phyloP scores from a whole-genome alignment of 2,113 vertebrate species.

The Athene cunicularia region DNA sequence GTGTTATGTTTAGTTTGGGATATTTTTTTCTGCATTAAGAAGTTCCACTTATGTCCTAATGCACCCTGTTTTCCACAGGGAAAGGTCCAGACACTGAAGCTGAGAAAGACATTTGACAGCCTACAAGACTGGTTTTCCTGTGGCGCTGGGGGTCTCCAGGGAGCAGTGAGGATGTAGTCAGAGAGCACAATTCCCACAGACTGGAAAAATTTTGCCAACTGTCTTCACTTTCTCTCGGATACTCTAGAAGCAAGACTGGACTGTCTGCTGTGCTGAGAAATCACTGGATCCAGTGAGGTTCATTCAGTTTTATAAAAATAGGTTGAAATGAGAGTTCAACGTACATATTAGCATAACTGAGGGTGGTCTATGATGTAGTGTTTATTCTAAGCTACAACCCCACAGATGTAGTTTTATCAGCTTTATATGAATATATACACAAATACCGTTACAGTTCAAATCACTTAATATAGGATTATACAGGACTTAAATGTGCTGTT shows the following conservation, averaged over 20 bases:
- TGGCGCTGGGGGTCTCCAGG: background rate
- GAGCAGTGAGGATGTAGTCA: no score
- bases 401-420: background rate
- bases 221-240: background rate
- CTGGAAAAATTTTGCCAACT: background rate
- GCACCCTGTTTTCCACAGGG: accelerated
- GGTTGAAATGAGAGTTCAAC: background rate
- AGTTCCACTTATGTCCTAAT: background rate
- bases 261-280: background rate
- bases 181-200: background rate
- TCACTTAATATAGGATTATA: background rate
- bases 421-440: background rate
- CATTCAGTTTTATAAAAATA: background rate
- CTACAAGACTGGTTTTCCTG: background rate
- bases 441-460: background rate
- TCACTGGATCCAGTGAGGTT: background rate
- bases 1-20: no score
- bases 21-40: background rate
- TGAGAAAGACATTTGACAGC: accelerated
- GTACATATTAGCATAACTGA: background rate
- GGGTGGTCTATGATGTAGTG: background rate
- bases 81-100: background rate
- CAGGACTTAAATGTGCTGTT: background rate
- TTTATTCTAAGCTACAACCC: background rate
- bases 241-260: background rate